phyloP scores from a whole-genome alignment of 2,888 invertebrate genomes.

The Archips crataeganus region DNA sequence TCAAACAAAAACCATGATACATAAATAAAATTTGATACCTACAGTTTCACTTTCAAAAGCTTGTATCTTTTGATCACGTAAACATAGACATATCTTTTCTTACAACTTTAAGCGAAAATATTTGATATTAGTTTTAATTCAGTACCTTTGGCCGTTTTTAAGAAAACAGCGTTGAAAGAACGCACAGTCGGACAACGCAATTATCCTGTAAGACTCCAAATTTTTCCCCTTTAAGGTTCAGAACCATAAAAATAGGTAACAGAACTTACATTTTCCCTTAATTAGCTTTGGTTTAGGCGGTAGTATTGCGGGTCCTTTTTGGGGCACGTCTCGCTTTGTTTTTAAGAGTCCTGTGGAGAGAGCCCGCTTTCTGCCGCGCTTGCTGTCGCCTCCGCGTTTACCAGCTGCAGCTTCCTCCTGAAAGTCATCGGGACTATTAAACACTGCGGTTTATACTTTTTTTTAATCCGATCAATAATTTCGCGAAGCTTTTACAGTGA shows the following conservation, averaged over 20 bases:
- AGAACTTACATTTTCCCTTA: conserved; percentile 66
- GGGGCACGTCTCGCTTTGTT: conserved; percentile 55
- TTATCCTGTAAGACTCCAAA: no score
- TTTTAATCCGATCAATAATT: neutral
- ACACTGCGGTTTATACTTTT: neutral
- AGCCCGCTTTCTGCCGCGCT: conserved; percentile 74
- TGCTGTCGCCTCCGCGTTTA: conserved; percentile 60
- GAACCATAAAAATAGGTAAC: neutral
- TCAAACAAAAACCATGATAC: no score
- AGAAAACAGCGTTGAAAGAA: no score
- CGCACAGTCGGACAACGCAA: no score
- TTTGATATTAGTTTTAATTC: no score
- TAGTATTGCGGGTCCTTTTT: conserved; percentile 54
- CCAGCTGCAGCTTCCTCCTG: conserved; percentile 53
- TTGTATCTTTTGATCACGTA: no score
- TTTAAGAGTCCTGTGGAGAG: conserved; percentile 61
- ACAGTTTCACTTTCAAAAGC: no score
- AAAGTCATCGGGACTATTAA: conserved; percentile 42
- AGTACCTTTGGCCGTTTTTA: no score
- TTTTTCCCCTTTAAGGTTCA: no score
- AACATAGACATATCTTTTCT: no score
- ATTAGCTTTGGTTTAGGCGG: conserved; percentile 59
- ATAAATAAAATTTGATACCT: no score
- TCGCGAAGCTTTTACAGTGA: conserved; percentile 45
- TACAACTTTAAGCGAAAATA: no score